Conservation (phyloP, 2,797 vertebrate species). For the Esox lucius region DNA sequence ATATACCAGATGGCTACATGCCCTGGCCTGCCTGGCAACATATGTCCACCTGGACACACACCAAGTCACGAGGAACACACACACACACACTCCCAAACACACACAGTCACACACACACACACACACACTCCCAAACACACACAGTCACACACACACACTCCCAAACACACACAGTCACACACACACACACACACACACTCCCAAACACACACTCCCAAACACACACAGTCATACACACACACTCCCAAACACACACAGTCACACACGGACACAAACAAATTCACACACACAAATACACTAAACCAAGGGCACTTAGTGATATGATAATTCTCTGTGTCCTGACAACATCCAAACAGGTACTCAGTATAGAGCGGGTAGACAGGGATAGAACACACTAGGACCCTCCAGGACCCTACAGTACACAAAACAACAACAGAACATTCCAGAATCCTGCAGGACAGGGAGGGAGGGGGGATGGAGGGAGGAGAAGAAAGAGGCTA, state of each 20-base stretch:
- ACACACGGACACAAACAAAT: conserved; percentile 20
- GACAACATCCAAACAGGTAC: too few relatives aligned
- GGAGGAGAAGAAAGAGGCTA: too few relatives aligned
- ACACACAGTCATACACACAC: conserved; percentile 26
- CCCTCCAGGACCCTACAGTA: too few relatives aligned
- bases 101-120: too few relatives aligned
- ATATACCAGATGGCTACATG: conserved; percentile 63
- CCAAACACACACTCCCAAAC: conserved; percentile 7
- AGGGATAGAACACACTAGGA: neutral
- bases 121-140: conserved; percentile 4
- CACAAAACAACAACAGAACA: too few relatives aligned
- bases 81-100: too few relatives aligned
- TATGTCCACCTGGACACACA: conserved; percentile 65
- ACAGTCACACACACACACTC: conserved; percentile 27
- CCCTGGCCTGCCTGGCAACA: conserved; percentile 60
- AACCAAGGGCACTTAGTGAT: too few relatives aligned
- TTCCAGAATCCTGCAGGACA: too few relatives aligned
- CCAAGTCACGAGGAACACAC: conserved; percentile 46
- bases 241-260: neutral
- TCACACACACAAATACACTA: neutral
- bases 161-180: neutral
- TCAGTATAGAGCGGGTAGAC: neutral
- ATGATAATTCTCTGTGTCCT: too few relatives aligned
- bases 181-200: neutral
- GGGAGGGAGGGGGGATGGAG: too few relatives aligned